Evolutionary conservation across 2,113 vertebrate species (phyloP).

Genomic region (Bos javanicus): DNA sequence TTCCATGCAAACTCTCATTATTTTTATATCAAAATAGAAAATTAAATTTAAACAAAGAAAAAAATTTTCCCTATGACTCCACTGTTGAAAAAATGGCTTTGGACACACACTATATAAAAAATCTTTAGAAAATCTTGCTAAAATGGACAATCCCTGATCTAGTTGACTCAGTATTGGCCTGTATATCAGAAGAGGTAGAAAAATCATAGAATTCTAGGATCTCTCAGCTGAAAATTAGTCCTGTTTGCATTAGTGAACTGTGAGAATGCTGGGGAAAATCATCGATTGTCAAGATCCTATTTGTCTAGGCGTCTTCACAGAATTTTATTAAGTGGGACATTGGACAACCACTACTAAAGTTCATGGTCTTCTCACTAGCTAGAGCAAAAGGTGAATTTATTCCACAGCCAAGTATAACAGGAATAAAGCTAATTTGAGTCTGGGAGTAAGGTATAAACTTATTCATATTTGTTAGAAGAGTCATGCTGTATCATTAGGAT

Average conservation of each 20-base stretch:
- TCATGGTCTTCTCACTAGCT: neutral
- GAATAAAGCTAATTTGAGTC: constrained; percentile 24
- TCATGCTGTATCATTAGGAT: neutral
- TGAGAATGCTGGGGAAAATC: neutral
- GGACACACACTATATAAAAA: neutral
- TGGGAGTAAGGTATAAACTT: neutral
- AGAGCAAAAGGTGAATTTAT: neutral
- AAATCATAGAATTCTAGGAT: neutral
- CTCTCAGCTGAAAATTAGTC: neutral
- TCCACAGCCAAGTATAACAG: neutral
- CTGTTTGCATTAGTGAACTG: neutral
- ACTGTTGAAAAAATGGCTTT: neutral
- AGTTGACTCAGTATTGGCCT: neutral
- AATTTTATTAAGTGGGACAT: neutral
- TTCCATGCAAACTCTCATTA: neutral
- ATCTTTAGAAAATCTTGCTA: neutral
- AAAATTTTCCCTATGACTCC: neutral
- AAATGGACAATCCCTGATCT: neutral
- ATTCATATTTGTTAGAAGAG: neutral
- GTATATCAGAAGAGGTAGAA: neutral
- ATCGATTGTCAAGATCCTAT: neutral
- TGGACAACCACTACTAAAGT: neutral
- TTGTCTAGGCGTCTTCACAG: neutral
- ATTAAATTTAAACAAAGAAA: neutral
- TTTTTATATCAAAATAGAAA: neutral